A percentile compares a stretch with the other conserved stretches of the same genome.
These are phyloP conservation scores for Platycheirus albimanus DNA, from an alignment of 2,888 invertebrate genomes.

Conservation along the genomic window DNA sequence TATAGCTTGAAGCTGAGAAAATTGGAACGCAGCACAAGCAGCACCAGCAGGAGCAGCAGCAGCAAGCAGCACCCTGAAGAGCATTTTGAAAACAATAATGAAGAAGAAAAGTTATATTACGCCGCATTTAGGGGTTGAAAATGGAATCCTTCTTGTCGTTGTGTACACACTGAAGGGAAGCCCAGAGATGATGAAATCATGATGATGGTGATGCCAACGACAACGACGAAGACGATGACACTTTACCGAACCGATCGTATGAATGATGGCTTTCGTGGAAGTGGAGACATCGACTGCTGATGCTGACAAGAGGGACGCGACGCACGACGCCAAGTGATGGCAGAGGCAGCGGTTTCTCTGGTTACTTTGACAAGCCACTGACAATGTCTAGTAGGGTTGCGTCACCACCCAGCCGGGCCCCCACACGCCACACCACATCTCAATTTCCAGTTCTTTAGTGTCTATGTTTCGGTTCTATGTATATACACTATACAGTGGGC, in stretches of 20 bases:
- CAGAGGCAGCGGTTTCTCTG: conserved; percentile 49
- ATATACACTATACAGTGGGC: conserved; percentile 14
- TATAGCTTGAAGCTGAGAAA: conserved; percentile 54
- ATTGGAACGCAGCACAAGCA: conserved; percentile 65
- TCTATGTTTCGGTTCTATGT: no score
- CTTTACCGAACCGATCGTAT: conserved; percentile 23
- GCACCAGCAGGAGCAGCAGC: conserved; percentile 64
- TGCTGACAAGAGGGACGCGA: conserved; percentile 6
- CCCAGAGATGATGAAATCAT: conserved; percentile 24
- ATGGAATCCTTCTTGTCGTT: conserved; percentile 42
- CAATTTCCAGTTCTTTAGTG: not conserved
- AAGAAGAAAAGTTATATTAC: conserved; percentile 60
- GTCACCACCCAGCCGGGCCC: no score
- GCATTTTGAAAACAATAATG: conserved; percentile 68
- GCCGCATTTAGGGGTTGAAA: conserved; percentile 65
- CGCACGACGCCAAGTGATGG: conserved; percentile 25
- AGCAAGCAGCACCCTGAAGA: conserved; percentile 56
- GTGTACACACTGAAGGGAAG: conserved; percentile 3
- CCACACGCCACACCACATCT: no score
- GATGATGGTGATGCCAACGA: conserved; percentile 21
- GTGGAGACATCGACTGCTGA: conserved; percentile 12
- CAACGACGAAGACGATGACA: conserved; percentile 29
- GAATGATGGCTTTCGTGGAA: conserved; percentile 6
- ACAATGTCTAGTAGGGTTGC: conserved; percentile 35
- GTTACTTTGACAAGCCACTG: conserved; percentile 70